Evolutionary conservation across 2,888 invertebrate genomes (phyloP), one percentile per base, ranked within the genome.

Genomic region (Mimumesa dahlbomi): DNA sequence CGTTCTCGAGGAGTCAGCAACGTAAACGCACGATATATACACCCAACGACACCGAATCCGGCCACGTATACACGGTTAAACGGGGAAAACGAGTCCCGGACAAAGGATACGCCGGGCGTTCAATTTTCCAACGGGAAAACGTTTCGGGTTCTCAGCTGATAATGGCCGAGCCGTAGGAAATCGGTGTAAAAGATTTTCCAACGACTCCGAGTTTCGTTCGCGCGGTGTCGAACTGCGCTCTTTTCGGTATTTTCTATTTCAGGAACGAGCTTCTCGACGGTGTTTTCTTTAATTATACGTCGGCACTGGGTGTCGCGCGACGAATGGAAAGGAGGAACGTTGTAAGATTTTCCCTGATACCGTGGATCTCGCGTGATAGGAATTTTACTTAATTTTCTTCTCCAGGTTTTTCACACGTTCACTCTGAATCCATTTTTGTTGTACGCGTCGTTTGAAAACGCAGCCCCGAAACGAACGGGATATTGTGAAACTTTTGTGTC

Each of bases 31-130:
- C 25, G 63, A 22, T 48, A 63, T 57, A 63, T 59, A 40, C 53
- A 11, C 42, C 42, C 46, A 70, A 65, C 64, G 65, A 56, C 56
- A 57, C 58, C 62, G 56, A 54, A 53, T 46, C n/a, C n/a, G n/a
- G n/a, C n/a, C n/a, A n/a, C n/a, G n/a, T n/a, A n/a, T n/a, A n/a
- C n/a, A n/a, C n/a, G n/a, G n/a, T n/a, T n/a, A n/a, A n/a, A n/a
- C n/a, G n/a, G n/a, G n/a, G n/a, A n/a, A n/a, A n/a, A n/a, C n/a
- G n/a, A n/a, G n/a, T 19, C 18, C 38, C 45, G 75, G 63, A 72
- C 75, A 69, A 67, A 75, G 62, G 57, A 52, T 64, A 64, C 48
- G 49, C 56, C 21, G 19, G 13, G 56, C 19, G 43, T 61, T 70
- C 61, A 57, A 64, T 77, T 77, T 52, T 46, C 58, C 13, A 16